phyloP scores from a whole-genome alignment of 2,888 invertebrate genomes.

The Oscheius sp. region DNA sequence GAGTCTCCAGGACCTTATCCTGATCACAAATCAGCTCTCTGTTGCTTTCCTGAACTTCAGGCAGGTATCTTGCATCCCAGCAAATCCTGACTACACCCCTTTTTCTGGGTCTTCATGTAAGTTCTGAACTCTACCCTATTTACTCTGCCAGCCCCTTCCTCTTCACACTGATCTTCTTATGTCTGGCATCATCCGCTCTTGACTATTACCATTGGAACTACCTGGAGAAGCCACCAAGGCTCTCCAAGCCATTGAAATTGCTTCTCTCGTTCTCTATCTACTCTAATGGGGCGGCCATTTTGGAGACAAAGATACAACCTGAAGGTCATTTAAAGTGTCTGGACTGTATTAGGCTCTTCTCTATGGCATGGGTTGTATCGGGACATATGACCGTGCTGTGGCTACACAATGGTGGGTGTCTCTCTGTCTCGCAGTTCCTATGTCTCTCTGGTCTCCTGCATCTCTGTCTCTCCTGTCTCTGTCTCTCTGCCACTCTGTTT shows the following conservation, averaged over 20 bases:
- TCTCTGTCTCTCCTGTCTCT: too few relatives aligned
- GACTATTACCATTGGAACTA: constrained; percentile 9
- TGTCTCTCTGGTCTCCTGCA: too few relatives aligned
- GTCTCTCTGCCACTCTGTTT: too few relatives aligned
- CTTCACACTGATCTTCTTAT: background rate
- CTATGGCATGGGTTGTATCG: constrained; percentile 56
- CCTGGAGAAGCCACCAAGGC: background rate
- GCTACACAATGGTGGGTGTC: background rate
- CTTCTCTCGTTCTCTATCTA: constrained; percentile 46
- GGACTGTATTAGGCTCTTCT: constrained; percentile 55
- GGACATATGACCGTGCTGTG: constrained; percentile 36
- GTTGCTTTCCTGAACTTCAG: background rate
- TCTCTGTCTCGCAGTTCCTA: background rate
- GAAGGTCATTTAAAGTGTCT: constrained; percentile 49
- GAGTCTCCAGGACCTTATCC: background rate
- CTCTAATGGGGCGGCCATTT: constrained; percentile 41
- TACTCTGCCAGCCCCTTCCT: background rate
- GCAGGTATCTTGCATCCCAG: background rate
- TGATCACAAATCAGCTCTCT: background rate
- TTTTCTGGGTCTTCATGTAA: constrained; percentile 6
- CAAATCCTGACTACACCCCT: background rate
- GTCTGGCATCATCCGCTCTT: background rate
- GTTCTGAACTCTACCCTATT: background rate
- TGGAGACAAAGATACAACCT: constrained; percentile 38
- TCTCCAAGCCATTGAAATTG: constrained; percentile 31